A percentile compares a stretch with the other conserved stretches of the same genome.
phyloP scores from a whole-genome alignment of 2,797 vertebrate genomes.

The Passerculus sandwichensis region DNA sequence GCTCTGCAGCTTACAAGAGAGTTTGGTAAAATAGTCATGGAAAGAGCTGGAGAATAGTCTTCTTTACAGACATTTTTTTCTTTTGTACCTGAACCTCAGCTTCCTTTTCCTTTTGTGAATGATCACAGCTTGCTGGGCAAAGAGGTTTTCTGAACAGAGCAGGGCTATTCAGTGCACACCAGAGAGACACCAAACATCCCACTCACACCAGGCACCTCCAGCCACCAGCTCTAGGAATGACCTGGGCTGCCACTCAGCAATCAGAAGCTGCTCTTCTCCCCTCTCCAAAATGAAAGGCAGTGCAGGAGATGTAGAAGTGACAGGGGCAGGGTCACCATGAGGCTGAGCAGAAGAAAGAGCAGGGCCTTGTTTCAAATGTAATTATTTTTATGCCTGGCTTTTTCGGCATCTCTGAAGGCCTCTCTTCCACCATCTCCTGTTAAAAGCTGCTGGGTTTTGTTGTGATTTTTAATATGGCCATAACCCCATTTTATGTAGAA shows the following conservation, averaged over 20 bases:
- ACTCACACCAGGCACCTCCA: not conserved
- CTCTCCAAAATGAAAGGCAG: not conserved
- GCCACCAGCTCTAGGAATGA: not conserved
- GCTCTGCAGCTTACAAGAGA: not conserved
- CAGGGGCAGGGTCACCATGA: not conserved
- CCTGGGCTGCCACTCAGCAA: not conserved
- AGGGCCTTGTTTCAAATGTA: not conserved
- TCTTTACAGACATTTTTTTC: not conserved
- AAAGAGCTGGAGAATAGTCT: not conserved
- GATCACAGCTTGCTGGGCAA: not conserved
- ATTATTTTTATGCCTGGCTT: conserved; percentile 8
- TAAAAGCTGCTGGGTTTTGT: conserved; percentile 62
- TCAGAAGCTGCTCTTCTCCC: not conserved
- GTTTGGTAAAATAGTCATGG: not conserved
- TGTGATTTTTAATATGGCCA: conserved; percentile 66
- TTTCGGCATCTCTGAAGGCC: conserved; percentile 32
- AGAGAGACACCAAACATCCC: not conserved
- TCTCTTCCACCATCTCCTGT: conserved; percentile 66
- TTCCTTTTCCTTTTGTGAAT: not conserved
- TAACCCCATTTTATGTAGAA: conserved; percentile 76
- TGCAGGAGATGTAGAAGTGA: not conserved
- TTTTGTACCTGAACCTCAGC: not conserved
- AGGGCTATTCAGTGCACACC: not conserved
- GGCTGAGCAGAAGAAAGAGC: not conserved
- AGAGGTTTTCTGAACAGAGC: not conserved